A percentile compares a stretch with the other conserved stretches of the same genome.
Conservation (phyloP, 2,797 vertebrate genomes). For the Xenops minutus region DNA sequence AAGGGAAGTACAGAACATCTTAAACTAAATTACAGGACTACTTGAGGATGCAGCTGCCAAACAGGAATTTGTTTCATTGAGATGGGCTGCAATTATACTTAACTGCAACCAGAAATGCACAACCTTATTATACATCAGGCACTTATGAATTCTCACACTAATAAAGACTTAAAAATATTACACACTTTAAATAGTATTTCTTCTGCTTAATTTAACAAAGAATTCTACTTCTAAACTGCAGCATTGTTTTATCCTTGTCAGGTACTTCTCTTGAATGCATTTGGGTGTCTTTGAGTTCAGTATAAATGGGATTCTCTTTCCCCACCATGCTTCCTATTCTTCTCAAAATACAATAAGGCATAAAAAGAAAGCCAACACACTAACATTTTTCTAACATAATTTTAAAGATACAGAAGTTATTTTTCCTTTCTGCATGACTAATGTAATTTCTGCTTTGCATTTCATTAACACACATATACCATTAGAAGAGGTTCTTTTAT, state of each 20-base stretch:
- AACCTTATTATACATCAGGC: background rate
- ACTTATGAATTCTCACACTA: background rate
- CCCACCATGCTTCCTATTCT: background rate
- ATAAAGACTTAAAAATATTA: background rate
- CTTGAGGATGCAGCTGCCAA: constrained; percentile 71
- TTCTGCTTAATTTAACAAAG: background rate
- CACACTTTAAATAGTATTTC: background rate
- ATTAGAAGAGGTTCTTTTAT: background rate
- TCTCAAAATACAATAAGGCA: background rate
- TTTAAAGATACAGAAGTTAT: background rate
- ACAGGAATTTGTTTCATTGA: constrained; percentile 57
- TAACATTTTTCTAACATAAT: background rate
- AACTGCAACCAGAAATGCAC: background rate
- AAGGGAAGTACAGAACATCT: constrained; percentile 39
- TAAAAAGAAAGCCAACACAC: background rate
- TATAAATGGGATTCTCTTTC: background rate
- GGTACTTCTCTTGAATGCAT: background rate
- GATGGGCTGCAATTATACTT: constrained; percentile 17
- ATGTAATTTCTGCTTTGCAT: background rate
- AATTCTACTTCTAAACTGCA: background rate
- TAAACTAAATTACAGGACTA: constrained; percentile 46
- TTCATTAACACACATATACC: background rate
- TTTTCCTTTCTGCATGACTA: background rate
- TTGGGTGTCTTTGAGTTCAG: background rate
- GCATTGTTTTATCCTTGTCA: background rate